These are phyloP conservation scores for Dryas iulia DNA, from an alignment of 1,140 invertebrate genomes.

Conservation along the genomic window DNA sequence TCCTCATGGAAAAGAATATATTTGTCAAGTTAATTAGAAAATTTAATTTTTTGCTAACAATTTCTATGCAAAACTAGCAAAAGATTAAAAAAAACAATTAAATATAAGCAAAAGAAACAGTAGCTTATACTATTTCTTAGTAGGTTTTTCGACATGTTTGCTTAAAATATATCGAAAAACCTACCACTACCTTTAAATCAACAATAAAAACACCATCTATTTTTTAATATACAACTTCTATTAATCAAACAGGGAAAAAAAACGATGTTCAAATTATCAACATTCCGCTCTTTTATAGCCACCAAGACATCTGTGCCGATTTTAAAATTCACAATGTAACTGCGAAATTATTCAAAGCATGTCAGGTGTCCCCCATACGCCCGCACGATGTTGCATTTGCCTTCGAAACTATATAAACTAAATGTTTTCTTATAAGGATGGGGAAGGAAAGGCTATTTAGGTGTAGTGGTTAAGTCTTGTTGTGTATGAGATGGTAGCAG, in stretches of 20 bases:
- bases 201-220: not conserved
- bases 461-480: not conserved
- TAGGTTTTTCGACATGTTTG: no score
- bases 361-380: constrained; percentile 64
- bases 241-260: not conserved
- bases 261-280: constrained; percentile 18
- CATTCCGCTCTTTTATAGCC: constrained; percentile 50
- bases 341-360: constrained; percentile 70
- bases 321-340: constrained; percentile 68
- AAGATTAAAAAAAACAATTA: no score
- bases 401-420: constrained; percentile 8
- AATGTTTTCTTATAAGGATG: constrained; percentile 1
- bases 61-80: no score
- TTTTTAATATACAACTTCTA: not conserved
- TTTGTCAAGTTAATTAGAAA: no score
- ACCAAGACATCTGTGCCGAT: constrained; percentile 54
- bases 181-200: no score
- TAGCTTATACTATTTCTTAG: no score
- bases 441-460: not conserved
- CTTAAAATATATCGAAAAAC: no score
- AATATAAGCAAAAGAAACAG: no score
- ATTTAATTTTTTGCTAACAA: no score
- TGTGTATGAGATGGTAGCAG: not conserved
- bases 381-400: constrained; percentile 40
- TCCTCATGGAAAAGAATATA: no score